Evolutionary conservation across 2,113 vertebrate species (phyloP).

Genomic region (Caretta caretta): DNA sequence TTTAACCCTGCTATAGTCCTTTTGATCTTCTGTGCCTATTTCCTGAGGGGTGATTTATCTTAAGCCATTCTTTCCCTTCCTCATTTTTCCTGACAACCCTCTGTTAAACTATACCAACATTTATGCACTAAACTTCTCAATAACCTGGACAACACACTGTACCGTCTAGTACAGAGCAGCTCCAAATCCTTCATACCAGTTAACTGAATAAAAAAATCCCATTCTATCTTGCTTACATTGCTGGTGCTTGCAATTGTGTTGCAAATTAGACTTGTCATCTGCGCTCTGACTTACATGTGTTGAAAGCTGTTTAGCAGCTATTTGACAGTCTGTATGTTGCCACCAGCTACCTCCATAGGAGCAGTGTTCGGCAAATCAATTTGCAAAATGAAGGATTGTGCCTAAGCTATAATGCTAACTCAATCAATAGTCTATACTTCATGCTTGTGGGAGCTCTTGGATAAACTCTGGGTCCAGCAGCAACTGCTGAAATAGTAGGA

Average conservation of each 20-base stretch:
- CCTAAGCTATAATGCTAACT: background rate
- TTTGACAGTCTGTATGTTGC: background rate
- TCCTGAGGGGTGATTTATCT: background rate
- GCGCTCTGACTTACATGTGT: background rate
- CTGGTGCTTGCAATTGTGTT: background rate
- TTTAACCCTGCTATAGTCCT: background rate
- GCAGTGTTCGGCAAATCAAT: background rate
- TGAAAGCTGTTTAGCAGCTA: background rate
- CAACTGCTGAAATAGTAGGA: background rate
- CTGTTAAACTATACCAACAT: background rate
- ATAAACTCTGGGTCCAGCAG: background rate
- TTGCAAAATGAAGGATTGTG: background rate
- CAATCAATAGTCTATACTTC: background rate
- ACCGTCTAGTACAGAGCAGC: background rate
- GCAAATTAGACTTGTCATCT: background rate
- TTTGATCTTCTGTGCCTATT: background rate
- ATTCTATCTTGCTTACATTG: background rate
- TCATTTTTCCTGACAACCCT: background rate
- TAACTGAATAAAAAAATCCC: background rate
- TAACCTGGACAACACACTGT: background rate
- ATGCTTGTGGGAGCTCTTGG: background rate
- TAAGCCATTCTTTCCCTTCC: background rate
- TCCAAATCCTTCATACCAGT: background rate
- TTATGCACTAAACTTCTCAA: background rate
- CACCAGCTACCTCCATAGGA: background rate